These are phyloP conservation scores for Melanotaenia pygmaea DNA, from an alignment of 2,797 vertebrate species.

Conservation along the genomic window DNA sequence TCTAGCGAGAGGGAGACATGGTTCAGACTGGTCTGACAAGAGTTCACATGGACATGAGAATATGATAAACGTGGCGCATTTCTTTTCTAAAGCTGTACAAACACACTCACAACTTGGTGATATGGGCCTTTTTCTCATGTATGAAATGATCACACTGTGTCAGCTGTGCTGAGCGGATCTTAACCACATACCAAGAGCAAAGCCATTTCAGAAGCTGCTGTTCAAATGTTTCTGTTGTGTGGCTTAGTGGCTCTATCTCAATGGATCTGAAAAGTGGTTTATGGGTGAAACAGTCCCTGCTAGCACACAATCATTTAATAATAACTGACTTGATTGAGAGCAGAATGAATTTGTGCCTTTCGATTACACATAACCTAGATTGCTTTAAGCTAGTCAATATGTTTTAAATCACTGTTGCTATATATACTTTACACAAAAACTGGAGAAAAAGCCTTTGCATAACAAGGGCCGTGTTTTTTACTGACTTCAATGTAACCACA, in stretches of 20 bases:
- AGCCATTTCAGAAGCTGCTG: conserved; percentile 49
- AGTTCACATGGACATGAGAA: conserved; percentile 2
- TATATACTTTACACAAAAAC: conserved; percentile 44
- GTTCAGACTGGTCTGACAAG: neutral
- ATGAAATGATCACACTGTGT: conserved; percentile 61
- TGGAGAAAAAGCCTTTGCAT: conserved; percentile 39
- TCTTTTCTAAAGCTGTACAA: conserved; percentile 21
- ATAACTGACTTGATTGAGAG: conserved; percentile 61
- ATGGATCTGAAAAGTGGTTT: conserved; percentile 55
- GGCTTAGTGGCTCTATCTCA: conserved; percentile 32
- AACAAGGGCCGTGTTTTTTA: conserved; percentile 27
- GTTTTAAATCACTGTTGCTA: conserved; percentile 45
- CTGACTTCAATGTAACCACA: conserved; percentile 50
- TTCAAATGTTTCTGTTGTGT: conserved; percentile 65
- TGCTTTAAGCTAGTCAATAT: conserved; percentile 34
- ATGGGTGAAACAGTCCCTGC: conserved; percentile 34
- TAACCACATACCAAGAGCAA: conserved; percentile 57
- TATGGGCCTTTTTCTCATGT: conserved; percentile 33
- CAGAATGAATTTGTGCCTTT: conserved; percentile 47
- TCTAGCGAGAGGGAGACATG: conserved; percentile 6
- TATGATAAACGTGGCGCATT: conserved; percentile 20
- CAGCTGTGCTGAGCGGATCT: conserved; percentile 50
- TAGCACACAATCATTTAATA: conserved; percentile 60
- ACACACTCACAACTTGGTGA: conserved; percentile 55
- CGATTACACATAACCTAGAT: conserved; percentile 52